Percentiles rank a stretch among this genome's conserved stretches.
These are phyloP conservation scores for Arizona elegans DNA, from an alignment of 2,113 vertebrate genomes.

Conservation along the genomic window DNA sequence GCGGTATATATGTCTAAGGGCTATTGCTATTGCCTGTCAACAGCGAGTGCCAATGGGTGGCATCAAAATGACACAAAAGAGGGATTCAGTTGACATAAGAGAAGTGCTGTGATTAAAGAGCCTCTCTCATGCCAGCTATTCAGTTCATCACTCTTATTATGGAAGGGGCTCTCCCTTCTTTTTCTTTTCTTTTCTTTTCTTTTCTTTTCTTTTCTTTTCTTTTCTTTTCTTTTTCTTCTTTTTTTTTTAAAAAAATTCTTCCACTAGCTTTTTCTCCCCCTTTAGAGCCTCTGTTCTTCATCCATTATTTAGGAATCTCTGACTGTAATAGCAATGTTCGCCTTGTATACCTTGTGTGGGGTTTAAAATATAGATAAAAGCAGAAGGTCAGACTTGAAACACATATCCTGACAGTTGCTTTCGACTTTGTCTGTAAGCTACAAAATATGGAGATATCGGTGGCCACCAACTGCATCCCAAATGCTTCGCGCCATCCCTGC, in stretches of 20 bases:
- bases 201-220: slow-evolving; percentile 8
- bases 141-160: slow-evolving; percentile 21
- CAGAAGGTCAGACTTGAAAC: slow-evolving; percentile 90
- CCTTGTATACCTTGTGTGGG: slow-evolving; percentile 92
- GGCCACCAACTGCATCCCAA: slow-evolving; percentile 35
- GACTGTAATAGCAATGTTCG: slow-evolving; percentile 85
- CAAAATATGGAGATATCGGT: slow-evolving; percentile 60
- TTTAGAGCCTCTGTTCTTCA: slow-evolving; percentile 77
- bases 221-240: neutral
- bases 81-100: neutral
- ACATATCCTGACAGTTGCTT: slow-evolving; percentile 64
- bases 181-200: neutral
- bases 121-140: neutral
- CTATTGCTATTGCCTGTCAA: fast-evolving
- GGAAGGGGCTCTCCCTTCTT: slow-evolving; percentile 16
- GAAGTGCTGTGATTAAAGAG: neutral
- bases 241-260: slow-evolving; percentile 12
- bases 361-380: slow-evolving; percentile 99
- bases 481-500: fast-evolving
- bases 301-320: slow-evolving; percentile 85
- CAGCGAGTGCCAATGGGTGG: neutral
- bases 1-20: neutral
- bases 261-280: neutral
- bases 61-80: fast-evolving
- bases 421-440: slow-evolving; percentile 70